These are phyloP conservation scores for Tetranychus piercei DNA, from an alignment of 2,888 invertebrate genomes.

Conservation along the genomic window DNA sequence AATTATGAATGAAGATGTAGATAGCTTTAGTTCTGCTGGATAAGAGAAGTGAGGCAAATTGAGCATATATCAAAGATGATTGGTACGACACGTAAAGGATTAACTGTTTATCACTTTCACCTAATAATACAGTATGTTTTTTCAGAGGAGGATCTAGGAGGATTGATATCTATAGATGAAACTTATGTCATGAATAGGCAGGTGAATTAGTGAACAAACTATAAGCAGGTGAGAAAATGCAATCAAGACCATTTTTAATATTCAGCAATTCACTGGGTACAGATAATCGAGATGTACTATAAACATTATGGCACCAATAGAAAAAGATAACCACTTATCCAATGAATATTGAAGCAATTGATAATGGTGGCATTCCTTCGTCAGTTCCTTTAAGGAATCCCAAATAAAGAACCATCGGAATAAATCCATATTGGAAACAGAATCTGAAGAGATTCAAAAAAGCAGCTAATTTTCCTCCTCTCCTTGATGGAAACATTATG, in stretches of 20 bases:
- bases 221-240: not conserved
- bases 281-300: not conserved
- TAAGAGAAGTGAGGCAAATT: no score
- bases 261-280: not conserved
- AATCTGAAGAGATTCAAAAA: not conserved
- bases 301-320: not conserved
- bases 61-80: no score
- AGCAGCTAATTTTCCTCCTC: slow-evolving; percentile 1
- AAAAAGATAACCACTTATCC: not conserved
- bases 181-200: no score
- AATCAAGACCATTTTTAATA: not conserved
- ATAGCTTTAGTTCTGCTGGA: no score
- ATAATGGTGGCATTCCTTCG: slow-evolving; percentile 5
- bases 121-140: no score
- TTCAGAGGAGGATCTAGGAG: no score
- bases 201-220: no score
- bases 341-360: not conserved
- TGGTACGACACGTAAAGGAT: no score
- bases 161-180: no score
- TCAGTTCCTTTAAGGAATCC: not conserved
- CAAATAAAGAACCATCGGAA: not conserved
- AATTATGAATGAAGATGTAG: no score
- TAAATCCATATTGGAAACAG: slow-evolving; percentile 4
- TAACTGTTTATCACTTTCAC: no score
- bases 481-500: not conserved